Base-by-base conservation (phyloP, 2,797 vertebrate species). In the Chaetodon trifasciatus region DNA sequence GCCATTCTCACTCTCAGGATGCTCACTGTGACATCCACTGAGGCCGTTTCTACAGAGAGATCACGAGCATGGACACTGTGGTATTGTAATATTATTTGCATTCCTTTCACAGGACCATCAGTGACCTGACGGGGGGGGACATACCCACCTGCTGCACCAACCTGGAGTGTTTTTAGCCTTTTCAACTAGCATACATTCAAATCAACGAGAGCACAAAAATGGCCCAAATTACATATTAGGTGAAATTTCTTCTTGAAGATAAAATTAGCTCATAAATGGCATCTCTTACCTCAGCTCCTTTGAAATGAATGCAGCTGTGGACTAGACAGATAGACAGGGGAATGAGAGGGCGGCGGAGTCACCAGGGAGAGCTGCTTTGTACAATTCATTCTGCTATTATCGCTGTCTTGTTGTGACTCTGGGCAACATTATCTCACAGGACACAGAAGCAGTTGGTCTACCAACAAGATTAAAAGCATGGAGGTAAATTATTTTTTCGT, bases 11-110 rank as follows among this genome's bases (percentile, higher is more conserved):
- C 74, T 66, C 65, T 66, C 94, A 93, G 28, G 83, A 86, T 7
- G 86, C 80, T 53, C 86, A 82, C 76, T 60, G 60, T 68, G 91
- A 94, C 86, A 76, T 94, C 80, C 91, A 89, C 12, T 96, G 76
- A 96, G 37, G 65, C 53, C 28, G 4, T 37, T 35, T 28, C 46
- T 15, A 10, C 32, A 55, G 52, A 61, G 21, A 47, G 6, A 42
- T 37, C 11, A 19, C 21, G 70, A 47, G 2, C 57, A 19, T 35
- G 32, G 74, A 52, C 61, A 10, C n/a, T 9, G 15, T 40, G 47
- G 11, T 28, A 3, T 24, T 16, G n/a, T 80, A 44, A 47, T 37
- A 23, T 23, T 6, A 24, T 67, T 44, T 58, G 10, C 44, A 76
- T 69, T 79, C 17, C 21, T 73, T 74, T 62, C 49, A 60, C 21